Evolutionary conservation across 2,797 vertebrate species (phyloP).

Genomic region (Falco rusticolus): DNA sequence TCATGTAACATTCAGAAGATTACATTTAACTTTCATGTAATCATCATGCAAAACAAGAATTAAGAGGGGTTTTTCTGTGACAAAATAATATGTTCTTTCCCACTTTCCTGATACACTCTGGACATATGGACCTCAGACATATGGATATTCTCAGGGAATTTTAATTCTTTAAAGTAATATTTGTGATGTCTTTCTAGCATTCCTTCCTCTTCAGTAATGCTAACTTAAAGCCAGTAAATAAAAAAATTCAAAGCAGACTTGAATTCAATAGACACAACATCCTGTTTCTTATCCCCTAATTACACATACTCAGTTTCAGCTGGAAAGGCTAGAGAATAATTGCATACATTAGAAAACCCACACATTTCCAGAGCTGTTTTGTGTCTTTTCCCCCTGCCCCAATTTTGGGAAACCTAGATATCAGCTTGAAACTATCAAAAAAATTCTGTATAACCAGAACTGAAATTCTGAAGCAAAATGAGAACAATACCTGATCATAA

Average conservation of each 20-base stretch:
- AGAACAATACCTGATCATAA: slow-evolving; percentile 89
- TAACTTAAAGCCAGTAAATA: slow-evolving; percentile 6
- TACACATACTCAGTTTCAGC: background rate
- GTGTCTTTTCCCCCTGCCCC: background rate
- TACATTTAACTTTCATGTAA: background rate
- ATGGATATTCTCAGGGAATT: background rate
- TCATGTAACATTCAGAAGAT: background rate
- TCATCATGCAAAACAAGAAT: background rate
- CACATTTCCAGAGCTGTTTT: background rate
- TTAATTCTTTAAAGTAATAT: background rate
- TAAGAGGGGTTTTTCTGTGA: background rate
- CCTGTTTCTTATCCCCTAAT: background rate
- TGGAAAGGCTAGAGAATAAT: background rate
- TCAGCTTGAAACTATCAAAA: background rate
- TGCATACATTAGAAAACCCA: background rate
- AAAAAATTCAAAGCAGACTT: background rate
- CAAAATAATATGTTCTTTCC: background rate
- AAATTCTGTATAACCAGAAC: background rate
- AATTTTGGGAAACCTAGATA: background rate
- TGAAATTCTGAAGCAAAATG: background rate
- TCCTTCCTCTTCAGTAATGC: slow-evolving; percentile 19
- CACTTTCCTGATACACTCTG: background rate
- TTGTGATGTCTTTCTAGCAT: background rate
- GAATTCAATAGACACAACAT: background rate
- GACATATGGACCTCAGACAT: background rate